phyloP scores from a whole-genome alignment of 1,140 invertebrate genomes.

The Eurytemora carolleeae region DNA sequence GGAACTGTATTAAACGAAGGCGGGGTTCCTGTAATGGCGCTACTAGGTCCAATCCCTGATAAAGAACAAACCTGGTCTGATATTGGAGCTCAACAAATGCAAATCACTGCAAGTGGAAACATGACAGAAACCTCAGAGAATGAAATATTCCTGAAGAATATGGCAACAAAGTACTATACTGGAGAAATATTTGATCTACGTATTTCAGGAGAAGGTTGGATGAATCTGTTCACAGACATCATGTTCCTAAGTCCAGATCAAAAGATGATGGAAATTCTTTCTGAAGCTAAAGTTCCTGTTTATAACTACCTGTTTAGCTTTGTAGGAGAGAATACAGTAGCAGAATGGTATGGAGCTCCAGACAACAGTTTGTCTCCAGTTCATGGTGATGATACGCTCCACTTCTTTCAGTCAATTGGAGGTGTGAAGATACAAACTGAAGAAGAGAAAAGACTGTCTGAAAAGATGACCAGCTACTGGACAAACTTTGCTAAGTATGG shows the following conservation, averaged over 20 bases:
- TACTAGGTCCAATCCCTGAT: too few relatives aligned
- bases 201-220: too few relatives aligned
- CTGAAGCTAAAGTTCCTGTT: background rate
- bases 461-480: background rate
- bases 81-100: too few relatives aligned
- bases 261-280: too few relatives aligned
- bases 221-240: background rate
- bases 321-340: background rate
- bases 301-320: background rate
- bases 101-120: too few relatives aligned
- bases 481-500: background rate
- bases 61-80: too few relatives aligned
- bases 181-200: too few relatives aligned
- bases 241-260: background rate
- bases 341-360: background rate
- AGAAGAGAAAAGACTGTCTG: background rate
- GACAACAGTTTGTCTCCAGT: background rate
- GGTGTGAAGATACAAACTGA: background rate
- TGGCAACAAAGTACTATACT: background rate
- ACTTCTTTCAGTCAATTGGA: background rate
- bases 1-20: background rate
- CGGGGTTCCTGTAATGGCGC: background rate
- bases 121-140: background rate
- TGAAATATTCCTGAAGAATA: background rate
- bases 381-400: background rate